phyloP scores from a whole-genome alignment of 2,113 vertebrate species.

The Sardina pilchardus region DNA sequence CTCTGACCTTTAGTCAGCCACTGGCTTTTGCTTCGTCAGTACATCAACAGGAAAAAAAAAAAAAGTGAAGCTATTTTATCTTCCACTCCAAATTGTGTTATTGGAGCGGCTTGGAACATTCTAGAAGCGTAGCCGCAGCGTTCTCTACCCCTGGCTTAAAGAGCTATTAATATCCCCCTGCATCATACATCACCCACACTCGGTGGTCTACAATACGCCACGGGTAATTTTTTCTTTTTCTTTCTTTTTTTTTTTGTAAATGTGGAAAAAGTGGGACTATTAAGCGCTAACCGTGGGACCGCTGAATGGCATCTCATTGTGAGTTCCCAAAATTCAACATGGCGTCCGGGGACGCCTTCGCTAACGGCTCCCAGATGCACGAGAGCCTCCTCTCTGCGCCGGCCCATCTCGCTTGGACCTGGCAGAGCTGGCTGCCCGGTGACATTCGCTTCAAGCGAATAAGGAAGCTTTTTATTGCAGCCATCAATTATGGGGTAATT shows the following conservation, averaged over 20 bases:
- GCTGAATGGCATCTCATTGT: neutral
- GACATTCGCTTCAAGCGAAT: neutral
- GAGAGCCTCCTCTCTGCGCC: neutral
- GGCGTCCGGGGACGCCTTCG: neutral
- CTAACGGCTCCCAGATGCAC: neutral
- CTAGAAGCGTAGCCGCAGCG: slow-evolving; percentile 49
- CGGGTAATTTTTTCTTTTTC: too few relatives aligned
- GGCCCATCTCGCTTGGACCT: neutral
- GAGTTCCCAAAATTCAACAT: neutral
- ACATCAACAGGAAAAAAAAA: neutral
- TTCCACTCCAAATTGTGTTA: slow-evolving; percentile 34
- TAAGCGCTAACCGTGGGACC: neutral
- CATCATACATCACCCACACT: slow-evolving; percentile 41
- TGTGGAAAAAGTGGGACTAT: slow-evolving; percentile 10
- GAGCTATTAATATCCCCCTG: slow-evolving; percentile 18
- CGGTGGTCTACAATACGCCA: neutral
- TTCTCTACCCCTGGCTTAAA: slow-evolving; percentile 28
- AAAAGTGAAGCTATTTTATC: neutral
- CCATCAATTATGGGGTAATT: neutral
- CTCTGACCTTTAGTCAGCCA: neutral
- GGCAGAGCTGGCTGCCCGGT: neutral
- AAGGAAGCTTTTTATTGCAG: neutral
- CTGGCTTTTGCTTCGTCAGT: neutral
- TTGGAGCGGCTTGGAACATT: slow-evolving; percentile 49
- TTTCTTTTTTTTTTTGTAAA: neutral